phyloP scores from a whole-genome alignment of 2,113 vertebrate genomes.

The Sylvietta virens region DNA sequence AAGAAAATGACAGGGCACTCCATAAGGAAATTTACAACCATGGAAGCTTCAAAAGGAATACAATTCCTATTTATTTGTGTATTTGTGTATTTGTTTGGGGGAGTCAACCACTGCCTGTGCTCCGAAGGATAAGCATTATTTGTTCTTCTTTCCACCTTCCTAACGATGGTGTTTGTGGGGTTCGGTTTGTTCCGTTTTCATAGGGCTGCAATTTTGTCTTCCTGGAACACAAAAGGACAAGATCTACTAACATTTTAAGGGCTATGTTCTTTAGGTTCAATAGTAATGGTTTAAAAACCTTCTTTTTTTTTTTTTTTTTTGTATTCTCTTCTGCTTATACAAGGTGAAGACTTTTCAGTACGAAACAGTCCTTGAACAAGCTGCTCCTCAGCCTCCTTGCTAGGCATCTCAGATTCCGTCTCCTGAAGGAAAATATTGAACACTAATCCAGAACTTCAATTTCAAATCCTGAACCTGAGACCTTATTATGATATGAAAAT shows the following conservation, averaged over 20 bases:
- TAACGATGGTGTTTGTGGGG: not conserved
- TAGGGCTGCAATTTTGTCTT: not conserved
- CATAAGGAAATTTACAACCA: slow-evolving; percentile 59
- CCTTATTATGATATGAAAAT: not conserved
- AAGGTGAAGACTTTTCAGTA: not conserved
- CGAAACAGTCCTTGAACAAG: not conserved
- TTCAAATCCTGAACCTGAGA: not conserved
- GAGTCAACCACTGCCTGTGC: not conserved
- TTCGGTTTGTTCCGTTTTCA: not conserved
- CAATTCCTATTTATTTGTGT: not conserved
- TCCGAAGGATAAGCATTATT: not conserved
- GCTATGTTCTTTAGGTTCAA: not conserved
- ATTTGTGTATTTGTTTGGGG: not conserved
- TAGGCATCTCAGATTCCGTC: not conserved
- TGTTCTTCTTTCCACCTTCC: not conserved
- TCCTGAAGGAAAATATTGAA: not conserved
- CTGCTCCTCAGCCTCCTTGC: not conserved
- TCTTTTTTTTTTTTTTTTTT: not conserved
- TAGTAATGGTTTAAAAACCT: not conserved
- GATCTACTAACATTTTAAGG: not conserved
- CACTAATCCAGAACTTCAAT: not conserved
- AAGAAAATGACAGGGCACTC: slow-evolving; percentile 26
- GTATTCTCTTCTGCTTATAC: not conserved
- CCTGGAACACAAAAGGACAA: not conserved
- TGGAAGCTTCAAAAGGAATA: slow-evolving; percentile 60